phyloP scores from a whole-genome alignment of 2,113 vertebrate genomes.

The Canis aureus region DNA sequence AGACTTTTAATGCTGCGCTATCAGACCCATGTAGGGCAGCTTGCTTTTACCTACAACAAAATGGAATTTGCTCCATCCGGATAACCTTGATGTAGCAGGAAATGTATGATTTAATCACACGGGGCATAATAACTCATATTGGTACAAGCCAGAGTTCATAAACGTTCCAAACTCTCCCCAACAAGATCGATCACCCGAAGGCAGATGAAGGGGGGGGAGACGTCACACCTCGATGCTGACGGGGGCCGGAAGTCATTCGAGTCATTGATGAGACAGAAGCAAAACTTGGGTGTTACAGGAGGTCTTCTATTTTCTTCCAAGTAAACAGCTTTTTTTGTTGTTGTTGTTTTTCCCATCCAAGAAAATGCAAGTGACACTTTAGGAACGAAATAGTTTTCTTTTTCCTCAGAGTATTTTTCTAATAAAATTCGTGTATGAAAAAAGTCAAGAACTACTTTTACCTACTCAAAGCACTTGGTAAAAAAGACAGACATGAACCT shows the following conservation, averaged over 20 bases:
- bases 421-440: neutral
- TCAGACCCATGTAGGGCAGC: neutral
- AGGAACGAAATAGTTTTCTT: constrained; percentile 8
- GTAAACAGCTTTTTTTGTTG: neutral
- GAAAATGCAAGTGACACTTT: neutral
- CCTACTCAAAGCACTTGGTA: neutral
- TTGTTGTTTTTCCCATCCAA: neutral
- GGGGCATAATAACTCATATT: neutral
- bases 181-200: neutral
- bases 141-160: neutral
- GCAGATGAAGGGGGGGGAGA: neutral
- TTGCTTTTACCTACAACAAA: constrained; percentile 52
- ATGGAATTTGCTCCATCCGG: constrained; percentile 59
- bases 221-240: neutral
- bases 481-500: neutral
- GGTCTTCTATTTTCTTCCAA: neutral
- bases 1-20: constrained; percentile 21
- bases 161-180: neutral
- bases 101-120: constrained; percentile 21
- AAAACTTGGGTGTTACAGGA: neutral
- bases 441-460: neutral
- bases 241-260: neutral
- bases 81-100: constrained; percentile 44
- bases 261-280: neutral
- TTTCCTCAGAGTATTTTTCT: neutral